Evolutionary conservation across 1,140 invertebrate species (phyloP), one percentile per base, ranked within the genome.

Genomic region (Nephotettix cincticeps): DNA sequence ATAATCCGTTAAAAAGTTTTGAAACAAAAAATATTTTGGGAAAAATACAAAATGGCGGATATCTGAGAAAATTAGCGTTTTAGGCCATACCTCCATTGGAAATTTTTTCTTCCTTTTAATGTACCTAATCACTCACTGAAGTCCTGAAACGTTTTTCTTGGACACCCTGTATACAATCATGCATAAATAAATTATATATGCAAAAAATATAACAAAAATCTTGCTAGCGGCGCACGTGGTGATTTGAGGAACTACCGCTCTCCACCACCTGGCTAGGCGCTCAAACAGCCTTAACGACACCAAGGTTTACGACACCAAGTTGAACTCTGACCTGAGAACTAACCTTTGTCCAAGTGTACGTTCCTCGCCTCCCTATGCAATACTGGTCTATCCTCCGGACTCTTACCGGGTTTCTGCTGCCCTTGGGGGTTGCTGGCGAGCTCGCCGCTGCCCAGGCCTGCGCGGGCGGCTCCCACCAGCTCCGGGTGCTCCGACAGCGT

Each of bases 401-500:
- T 25, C 54, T 65, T 21, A 32, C 61, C 61, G 14, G 61, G 32
- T 65, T 65, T 65, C 61, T 65, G 27, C 19, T 65, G 61, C 27
- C n/a, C 23, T 29, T 32, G 17, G 6, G 1, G 17, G 0, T 1
- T 14, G 4, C n/a, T 19, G 17, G 14, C 17, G n/a, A 54, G 25
- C 6, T 69, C 45, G 2, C 14, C 45, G 45, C 69, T 30, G 17
- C 68, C 65, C 19, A 79, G 70, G n/a, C 76, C 76, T 32, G 78
- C 75, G 19, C 83, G 82, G 11, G 85, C 83, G 56, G 81, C 78
- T 23, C 83, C 81, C 73, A 87, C 77, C 14, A 90, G 76, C 75
- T 89, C 88, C 1, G 88, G 88, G 76, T 90, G 87, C 72, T 91
- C 89, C 23, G 82, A 85, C 69, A 91, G 79, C 0, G 89, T 89